phyloP scores from a whole-genome alignment of 2,888 invertebrate species.

The Acrobasis suavella region DNA sequence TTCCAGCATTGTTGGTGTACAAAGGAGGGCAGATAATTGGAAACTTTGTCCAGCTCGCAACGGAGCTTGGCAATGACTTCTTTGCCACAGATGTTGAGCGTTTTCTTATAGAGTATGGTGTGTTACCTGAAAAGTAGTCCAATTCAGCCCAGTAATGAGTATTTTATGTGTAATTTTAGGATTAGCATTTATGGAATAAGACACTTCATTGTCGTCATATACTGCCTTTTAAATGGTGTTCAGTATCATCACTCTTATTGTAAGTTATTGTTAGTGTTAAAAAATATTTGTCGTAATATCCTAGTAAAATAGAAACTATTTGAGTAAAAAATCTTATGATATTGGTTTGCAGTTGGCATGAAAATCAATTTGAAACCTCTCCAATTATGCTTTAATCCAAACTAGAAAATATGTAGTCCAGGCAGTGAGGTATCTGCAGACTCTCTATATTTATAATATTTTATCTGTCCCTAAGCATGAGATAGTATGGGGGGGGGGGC shows the following conservation, averaged over 20 bases:
- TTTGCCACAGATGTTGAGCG: slow-evolving; percentile 94
- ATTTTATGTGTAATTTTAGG: not conserved
- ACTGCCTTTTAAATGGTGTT: slow-evolving; percentile 18
- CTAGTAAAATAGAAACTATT: no score
- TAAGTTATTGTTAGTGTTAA: not conserved
- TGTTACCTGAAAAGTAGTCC: slow-evolving; percentile 86
- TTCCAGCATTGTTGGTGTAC: slow-evolving; percentile 96
- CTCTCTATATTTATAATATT: no score
- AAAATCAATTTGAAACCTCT: no score
- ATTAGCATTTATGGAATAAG: not conserved
- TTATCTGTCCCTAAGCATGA: no score
- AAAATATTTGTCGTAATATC: no score
- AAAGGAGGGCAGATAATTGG: slow-evolving; percentile 95
- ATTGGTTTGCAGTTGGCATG: no score
- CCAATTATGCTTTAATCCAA: no score
- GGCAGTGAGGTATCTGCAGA: no score
- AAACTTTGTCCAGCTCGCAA: slow-evolving; percentile 93
- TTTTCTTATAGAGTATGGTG: slow-evolving; percentile 93
- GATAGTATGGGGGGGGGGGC: no score
- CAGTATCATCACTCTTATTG: slow-evolving; percentile 4
- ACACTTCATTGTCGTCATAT: slow-evolving; percentile 1
- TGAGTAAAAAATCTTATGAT: no score
- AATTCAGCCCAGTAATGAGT: not conserved
- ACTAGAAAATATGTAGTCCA: no score
- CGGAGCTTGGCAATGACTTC: slow-evolving; percentile 95